Conservation (phyloP, 2,113 vertebrate species). For the Naja naja region DNA sequence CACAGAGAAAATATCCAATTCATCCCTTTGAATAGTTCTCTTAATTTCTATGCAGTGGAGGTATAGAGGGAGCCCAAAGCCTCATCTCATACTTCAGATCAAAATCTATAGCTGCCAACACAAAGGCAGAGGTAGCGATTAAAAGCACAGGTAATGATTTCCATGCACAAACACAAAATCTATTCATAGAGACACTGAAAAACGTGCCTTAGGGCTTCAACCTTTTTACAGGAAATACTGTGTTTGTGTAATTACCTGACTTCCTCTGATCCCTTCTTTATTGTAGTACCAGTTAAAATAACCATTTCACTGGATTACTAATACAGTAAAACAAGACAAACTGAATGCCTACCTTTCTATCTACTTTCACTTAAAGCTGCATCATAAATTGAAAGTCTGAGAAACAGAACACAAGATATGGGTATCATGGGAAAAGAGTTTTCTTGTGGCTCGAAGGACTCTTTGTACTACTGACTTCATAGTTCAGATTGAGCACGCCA, state of each 20-base stretch:
- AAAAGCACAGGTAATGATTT: background rate
- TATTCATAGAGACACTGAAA: background rate
- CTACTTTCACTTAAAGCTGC: background rate
- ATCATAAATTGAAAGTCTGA: background rate
- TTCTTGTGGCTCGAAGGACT: background rate
- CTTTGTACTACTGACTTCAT: too few relatives aligned
- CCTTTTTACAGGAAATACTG: background rate
- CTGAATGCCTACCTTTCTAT: background rate
- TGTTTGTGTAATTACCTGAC: background rate
- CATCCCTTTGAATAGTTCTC: background rate
- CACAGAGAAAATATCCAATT: background rate
- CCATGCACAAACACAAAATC: background rate
- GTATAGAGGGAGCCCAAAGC: background rate
- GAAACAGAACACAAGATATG: background rate
- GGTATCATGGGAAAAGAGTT: background rate
- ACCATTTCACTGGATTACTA: background rate
- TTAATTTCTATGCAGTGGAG: background rate
- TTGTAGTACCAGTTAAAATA: background rate
- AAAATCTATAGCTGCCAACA: background rate
- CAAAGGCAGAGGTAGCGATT: background rate
- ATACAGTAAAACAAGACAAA: background rate
- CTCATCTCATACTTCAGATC: background rate
- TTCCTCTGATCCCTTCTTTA: background rate
- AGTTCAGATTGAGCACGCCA: too few relatives aligned
- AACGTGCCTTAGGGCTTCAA: background rate